Evolutionary conservation across 2,113 vertebrate species (phyloP).

Genomic region (Pandion haliaetus): DNA sequence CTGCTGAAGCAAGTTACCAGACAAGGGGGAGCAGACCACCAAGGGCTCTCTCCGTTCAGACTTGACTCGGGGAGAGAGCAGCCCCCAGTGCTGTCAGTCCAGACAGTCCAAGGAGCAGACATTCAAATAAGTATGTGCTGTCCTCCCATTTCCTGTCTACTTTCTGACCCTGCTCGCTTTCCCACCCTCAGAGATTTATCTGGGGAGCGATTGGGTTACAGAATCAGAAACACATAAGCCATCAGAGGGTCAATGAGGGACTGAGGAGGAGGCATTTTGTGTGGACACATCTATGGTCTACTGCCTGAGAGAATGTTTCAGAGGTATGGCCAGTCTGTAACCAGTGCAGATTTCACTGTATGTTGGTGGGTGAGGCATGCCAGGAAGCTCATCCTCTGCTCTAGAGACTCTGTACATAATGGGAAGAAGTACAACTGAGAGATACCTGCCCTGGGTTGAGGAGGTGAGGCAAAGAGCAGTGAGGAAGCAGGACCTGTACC

Average conservation of each 20-base stretch:
- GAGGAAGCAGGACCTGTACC: not conserved
- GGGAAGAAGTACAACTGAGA: not conserved
- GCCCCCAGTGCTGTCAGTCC: not conserved
- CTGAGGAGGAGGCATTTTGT: not conserved
- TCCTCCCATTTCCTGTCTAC: constrained; percentile 41
- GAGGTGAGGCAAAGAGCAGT: not conserved
- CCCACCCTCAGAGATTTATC: constrained; percentile 22
- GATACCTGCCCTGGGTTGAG: not conserved
- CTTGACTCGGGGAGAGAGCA: not conserved
- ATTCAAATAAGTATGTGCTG: not conserved
- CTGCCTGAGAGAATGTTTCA: not conserved
- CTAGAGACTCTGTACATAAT: not conserved
- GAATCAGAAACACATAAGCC: not conserved
- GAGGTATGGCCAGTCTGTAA: not conserved
- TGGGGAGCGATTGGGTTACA: constrained; percentile 12
- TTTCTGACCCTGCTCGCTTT: constrained; percentile 29
- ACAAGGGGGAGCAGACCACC: constrained; percentile 13
- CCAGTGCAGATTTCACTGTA: not conserved
- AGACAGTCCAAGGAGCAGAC: constrained; percentile 31
- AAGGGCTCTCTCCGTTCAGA: not conserved
- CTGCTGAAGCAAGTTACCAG: not conserved
- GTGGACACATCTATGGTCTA: not conserved
- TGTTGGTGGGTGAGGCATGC: not conserved
- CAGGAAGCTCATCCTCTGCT: not conserved
- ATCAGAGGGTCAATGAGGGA: not conserved